Percentiles rank a stretch among this genome's conserved stretches.
Evolutionary conservation across 92 coral and sea anemone species (phyloP).

Genomic region (Heliopora coerulea): DNA sequence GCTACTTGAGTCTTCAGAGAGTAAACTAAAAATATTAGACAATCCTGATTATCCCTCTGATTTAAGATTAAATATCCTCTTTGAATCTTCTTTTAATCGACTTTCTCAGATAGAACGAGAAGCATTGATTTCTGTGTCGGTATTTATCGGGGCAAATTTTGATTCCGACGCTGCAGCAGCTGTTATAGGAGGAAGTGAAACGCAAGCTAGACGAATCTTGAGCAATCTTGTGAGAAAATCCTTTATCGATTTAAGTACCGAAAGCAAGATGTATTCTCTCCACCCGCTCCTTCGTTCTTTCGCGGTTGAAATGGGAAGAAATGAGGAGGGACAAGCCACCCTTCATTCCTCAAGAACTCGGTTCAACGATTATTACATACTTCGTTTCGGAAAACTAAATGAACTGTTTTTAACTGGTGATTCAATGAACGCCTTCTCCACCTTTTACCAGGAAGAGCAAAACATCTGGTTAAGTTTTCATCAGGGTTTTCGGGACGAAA

Average conservation of each 20-base stretch:
- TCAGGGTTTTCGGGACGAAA: constrained; percentile 10
- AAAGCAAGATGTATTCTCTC: background rate
- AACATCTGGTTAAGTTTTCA: constrained; percentile 25
- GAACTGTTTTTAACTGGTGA: constrained; percentile 25
- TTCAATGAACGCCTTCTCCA: constrained; percentile 28
- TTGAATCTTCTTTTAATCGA: constrained; percentile 30
- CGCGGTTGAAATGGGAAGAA: constrained; percentile 34
- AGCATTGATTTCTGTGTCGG: constrained; percentile 33
- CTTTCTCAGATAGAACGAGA: constrained; percentile 30
- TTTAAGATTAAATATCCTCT: constrained; percentile 29
- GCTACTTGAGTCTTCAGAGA: background rate
- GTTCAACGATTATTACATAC: constrained; percentile 10
- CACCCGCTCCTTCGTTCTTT: constrained; percentile 43
- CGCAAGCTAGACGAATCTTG: constrained; percentile 8
- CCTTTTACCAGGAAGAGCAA: constrained; percentile 29
- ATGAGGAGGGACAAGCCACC: constrained; percentile 23
- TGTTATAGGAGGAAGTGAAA: constrained; percentile 16
- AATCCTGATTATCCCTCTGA: constrained; percentile 32
- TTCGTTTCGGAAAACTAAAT: constrained; percentile 12
- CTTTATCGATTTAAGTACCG: constrained; percentile 18
- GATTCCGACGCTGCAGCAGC: constrained; percentile 26
- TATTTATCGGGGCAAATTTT: constrained; percentile 17
- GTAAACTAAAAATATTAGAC: constrained; percentile 26
- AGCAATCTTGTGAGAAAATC: constrained; percentile 25
- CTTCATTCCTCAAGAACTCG: constrained; percentile 8